A percentile compares a stretch with the other conserved stretches of the same genome.
Evolutionary conservation across 2,888 invertebrate species (phyloP).

Genomic region (Lumbricus terrestris): DNA sequence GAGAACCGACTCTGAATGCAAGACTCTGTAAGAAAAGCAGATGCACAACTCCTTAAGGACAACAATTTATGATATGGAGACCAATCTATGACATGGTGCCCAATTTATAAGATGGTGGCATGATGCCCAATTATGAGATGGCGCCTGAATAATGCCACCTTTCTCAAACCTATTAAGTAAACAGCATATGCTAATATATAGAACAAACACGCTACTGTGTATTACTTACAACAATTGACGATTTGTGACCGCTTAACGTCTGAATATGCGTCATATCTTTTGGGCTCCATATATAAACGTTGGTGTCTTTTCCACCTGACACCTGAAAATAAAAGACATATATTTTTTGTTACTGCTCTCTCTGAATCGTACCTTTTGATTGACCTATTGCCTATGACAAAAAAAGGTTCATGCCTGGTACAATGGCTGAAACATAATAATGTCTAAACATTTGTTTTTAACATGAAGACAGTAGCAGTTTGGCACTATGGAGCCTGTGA

Average conservation of each 20-base stretch:
- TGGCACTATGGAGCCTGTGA: too few species aligned
- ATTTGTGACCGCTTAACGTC: neutral
- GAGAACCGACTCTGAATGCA: slow-evolving; percentile 79
- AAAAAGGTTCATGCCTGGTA: too few species aligned
- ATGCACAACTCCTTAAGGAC: too few species aligned
- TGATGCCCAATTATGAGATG: too few species aligned
- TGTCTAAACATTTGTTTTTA: neutral
- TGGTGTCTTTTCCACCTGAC: neutral
- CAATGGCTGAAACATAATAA: neutral
- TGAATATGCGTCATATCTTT: slow-evolving; percentile 7
- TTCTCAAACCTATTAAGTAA: too few species aligned
- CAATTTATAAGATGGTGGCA: too few species aligned
- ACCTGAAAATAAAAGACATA: neutral
- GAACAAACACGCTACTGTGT: neutral
- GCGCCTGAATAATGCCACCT: too few species aligned
- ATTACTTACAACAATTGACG: slow-evolving; percentile 8
- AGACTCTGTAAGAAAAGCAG: slow-evolving; percentile 65
- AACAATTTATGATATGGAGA: too few species aligned
- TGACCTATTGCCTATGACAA: neutral
- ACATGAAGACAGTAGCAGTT: too few species aligned
- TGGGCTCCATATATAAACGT: slow-evolving; percentile 12
- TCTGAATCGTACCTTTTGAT: neutral
- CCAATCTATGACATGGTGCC: too few species aligned
- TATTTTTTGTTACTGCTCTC: neutral
- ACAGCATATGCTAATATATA: too few species aligned